These are phyloP conservation scores for Sminthurides bifidus DNA, from an alignment of 1,140 invertebrate genomes.

Conservation along the genomic window DNA sequence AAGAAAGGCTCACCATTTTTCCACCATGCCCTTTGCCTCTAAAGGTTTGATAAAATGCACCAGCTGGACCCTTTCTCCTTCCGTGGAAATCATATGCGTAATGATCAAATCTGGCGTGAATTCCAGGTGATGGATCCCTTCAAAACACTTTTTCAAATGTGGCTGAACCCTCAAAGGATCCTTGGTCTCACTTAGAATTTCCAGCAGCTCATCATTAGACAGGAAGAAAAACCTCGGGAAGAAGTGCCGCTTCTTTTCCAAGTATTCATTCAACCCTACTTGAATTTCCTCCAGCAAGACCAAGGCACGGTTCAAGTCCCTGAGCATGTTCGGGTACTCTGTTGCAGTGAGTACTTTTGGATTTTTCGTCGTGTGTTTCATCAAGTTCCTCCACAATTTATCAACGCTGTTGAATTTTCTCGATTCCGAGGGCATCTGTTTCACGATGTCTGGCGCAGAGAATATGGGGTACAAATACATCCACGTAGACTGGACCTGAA, in stretches of 20 bases:
- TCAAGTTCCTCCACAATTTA: conserved; percentile 75
- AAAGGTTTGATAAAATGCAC: conserved; percentile 75
- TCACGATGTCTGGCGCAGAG: conserved; percentile 90
- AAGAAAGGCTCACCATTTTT: conserved; percentile 64
- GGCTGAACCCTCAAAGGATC: conserved; percentile 84
- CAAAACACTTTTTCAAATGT: conserved; percentile 91
- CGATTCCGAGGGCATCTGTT: conserved; percentile 92
- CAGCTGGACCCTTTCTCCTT: conserved; percentile 77
- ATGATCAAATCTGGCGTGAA: conserved; percentile 72
- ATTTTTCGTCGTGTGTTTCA: conserved; percentile 54
- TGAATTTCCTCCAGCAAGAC: conserved; percentile 74
- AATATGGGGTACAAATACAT: conserved; percentile 86
- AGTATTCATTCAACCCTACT: conserved; percentile 86
- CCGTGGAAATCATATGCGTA: conserved; percentile 77
- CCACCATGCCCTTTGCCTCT: conserved; percentile 79
- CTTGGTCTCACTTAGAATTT: conserved; percentile 88
- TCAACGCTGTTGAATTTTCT: conserved; percentile 68
- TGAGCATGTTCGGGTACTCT: conserved; percentile 63
- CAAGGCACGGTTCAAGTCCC: conserved; percentile 54
- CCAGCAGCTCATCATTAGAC: conserved; percentile 89
- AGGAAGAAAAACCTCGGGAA: conserved; percentile 95
- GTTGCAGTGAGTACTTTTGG: conserved; percentile 69
- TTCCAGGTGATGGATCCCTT: conserved; percentile 61
- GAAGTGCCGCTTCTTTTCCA: conserved; percentile 89
- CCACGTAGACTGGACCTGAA: conserved; percentile 68